phyloP scores from a whole-genome alignment of 2,888 invertebrate genomes.

The Hirudinaria manillensis region DNA sequence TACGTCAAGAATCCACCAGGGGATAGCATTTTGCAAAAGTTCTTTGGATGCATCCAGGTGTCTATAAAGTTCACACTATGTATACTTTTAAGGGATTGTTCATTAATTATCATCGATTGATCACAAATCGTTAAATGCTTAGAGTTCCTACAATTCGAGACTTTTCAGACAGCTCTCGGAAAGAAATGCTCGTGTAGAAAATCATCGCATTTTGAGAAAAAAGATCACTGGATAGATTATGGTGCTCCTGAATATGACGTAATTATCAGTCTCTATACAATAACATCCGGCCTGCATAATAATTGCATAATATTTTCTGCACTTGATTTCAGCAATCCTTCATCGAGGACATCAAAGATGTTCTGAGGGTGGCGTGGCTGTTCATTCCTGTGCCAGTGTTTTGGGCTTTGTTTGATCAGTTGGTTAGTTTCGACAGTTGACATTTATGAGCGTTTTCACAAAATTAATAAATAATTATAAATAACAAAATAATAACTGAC shows the following conservation, averaged over 20 bases:
- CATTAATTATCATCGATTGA: too few species aligned
- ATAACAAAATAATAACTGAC: background rate
- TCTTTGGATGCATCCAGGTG: slow-evolving; percentile 57
- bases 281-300: background rate
- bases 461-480: background rate
- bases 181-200: slow-evolving; percentile 16
- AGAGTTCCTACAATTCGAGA: too few species aligned
- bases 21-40: slow-evolving; percentile 75
- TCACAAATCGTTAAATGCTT: too few species aligned
- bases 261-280: slow-evolving; percentile 33
- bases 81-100: too few species aligned
- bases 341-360: slow-evolving; percentile 72
- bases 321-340: slow-evolving; percentile 55
- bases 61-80: too few species aligned
- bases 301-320: background rate
- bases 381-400: slow-evolving; percentile 87
- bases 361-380: slow-evolving; percentile 70
- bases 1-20: slow-evolving; percentile 73
- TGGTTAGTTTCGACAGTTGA: slow-evolving; percentile 57
- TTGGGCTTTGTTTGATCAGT: slow-evolving; percentile 94
- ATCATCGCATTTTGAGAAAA: slow-evolving; percentile 15
- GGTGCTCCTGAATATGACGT: slow-evolving; percentile 72
- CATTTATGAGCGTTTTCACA: background rate
- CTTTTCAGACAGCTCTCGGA: slow-evolving; percentile 17
- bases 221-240: slow-evolving; percentile 81